These are phyloP conservation scores for Diglossa cyanea DNA, from an alignment of 2,797 vertebrate genomes.

Conservation along the genomic window DNA sequence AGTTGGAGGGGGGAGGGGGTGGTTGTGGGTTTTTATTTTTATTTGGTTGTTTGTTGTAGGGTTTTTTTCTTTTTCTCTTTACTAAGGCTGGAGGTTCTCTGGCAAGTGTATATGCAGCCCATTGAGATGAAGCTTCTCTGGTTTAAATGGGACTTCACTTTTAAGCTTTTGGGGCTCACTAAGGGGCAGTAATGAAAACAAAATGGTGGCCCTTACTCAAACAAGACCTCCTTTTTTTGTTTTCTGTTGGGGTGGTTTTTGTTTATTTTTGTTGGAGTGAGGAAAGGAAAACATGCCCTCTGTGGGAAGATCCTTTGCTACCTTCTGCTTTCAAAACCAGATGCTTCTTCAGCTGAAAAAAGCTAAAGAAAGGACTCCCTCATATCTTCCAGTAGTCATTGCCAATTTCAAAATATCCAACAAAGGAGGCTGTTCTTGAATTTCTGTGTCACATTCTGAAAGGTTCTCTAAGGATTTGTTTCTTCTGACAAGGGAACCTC, in stretches of 20 bases:
- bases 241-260: neutral
- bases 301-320: neutral
- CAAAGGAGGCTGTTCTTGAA: neutral
- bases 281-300: neutral
- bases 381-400: neutral
- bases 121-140: neutral
- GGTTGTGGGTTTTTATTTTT: neutral
- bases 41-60: neutral
- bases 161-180: neutral
- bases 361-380: neutral
- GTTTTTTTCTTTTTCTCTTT: neutral
- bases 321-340: constrained; percentile 1
- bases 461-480: neutral
- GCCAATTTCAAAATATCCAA: neutral
- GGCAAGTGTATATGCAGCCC: neutral
- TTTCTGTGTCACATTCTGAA: neutral
- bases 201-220: neutral
- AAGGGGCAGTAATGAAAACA: neutral
- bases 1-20: accelerated
- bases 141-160: neutral
- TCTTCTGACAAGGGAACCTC: neutral
- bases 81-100: neutral
- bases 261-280: neutral
- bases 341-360: neutral
- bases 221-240: neutral